Conservation (phyloP, 2,113 vertebrate genomes). For the Gobius niger region DNA sequence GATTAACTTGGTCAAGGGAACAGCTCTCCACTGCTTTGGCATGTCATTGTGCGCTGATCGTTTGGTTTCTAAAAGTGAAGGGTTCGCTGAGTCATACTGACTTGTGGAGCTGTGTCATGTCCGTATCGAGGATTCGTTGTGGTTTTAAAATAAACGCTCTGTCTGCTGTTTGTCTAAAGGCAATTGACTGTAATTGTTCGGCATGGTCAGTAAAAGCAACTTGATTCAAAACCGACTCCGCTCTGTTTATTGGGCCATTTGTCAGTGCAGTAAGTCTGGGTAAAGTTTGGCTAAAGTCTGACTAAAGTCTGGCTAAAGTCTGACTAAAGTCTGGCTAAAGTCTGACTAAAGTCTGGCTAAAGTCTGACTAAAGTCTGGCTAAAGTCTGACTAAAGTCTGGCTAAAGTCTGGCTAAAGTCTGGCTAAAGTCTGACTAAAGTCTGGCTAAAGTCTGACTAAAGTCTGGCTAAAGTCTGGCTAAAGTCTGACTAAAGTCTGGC, state of each 20-base stretch:
- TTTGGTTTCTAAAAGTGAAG: slow-evolving; percentile 15
- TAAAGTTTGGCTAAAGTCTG: no score
- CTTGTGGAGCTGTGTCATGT: slow-evolving; percentile 49
- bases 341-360: no score
- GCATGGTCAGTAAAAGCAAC: slow-evolving; percentile 77
- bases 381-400: no score
- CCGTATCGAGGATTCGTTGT: slow-evolving; percentile 39
- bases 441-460: no score
- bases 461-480: no score
- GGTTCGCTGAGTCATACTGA: slow-evolving; percentile 51
- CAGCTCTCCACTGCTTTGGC: slow-evolving; percentile 44
- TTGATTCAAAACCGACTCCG: slow-evolving; percentile 40
- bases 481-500: no score
- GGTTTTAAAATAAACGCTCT: slow-evolving; percentile 62
- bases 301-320: no score
- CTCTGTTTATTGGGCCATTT: background rate
- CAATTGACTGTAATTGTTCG: slow-evolving; percentile 67
- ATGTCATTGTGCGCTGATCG: slow-evolving; percentile 50
- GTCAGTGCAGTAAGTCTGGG: no score
- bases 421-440: no score
- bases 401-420: no score
- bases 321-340: no score
- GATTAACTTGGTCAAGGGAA: background rate
- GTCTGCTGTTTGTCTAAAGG: slow-evolving; percentile 56
- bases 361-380: no score